A percentile compares a stretch with the other conserved stretches of the same genome.
Conservation (phyloP, 2,888 invertebrate species). For the Tipula helvola region DNA sequence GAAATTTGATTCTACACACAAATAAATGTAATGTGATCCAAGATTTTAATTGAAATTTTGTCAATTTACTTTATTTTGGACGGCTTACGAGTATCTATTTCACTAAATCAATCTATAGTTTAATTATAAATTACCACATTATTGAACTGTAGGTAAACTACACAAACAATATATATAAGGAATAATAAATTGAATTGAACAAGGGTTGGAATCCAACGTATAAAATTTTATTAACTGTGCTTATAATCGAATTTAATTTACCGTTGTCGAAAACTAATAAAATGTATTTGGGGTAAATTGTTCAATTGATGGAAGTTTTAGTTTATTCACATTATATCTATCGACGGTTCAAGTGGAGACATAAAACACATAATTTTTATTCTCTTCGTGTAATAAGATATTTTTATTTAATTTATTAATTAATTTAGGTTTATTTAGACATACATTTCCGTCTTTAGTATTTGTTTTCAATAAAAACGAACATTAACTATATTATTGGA, state of each 20-base stretch:
- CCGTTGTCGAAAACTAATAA: not conserved
- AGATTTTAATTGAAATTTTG: not conserved
- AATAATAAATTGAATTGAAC: not conserved
- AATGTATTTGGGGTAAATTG: not conserved
- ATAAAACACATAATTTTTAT: not conserved
- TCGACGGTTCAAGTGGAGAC: not conserved
- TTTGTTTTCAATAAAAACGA: not conserved
- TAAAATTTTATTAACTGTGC: not conserved
- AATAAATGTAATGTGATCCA: not conserved
- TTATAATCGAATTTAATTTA: not conserved
- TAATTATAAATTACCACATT: not conserved
- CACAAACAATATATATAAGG: not conserved
- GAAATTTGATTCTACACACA: not conserved
- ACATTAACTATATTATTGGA: not conserved
- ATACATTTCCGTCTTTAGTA: not conserved
- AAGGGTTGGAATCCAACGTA: not conserved
- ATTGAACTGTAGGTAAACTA: not conserved
- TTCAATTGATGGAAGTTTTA: not conserved
- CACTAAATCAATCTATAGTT: not conserved
- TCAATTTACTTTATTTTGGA: not conserved
- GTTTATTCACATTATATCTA: not conserved
- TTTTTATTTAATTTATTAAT: not conserved
- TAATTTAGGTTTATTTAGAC: not conserved
- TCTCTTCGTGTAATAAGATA: not conserved
- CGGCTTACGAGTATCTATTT: not conserved